phyloP scores from a whole-genome alignment of 2,888 invertebrate species.

The Phyllotreta striolata region DNA sequence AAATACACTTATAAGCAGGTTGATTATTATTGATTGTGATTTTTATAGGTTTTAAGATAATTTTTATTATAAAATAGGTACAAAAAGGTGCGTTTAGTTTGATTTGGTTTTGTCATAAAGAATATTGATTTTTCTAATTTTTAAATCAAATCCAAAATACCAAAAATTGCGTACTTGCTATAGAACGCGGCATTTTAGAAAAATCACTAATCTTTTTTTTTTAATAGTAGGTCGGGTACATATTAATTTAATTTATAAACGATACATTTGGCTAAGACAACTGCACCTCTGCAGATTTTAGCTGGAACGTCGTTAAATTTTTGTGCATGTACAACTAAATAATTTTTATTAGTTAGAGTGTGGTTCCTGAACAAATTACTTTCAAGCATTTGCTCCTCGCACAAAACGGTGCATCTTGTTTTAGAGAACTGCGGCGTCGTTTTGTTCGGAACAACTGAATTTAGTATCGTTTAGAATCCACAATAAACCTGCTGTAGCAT shows the following conservation, averaged over 20 bases:
- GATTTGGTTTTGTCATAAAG: constrained; percentile 32
- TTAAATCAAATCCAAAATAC: not conserved
- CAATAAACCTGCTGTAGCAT: constrained; percentile 6
- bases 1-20: constrained; percentile 45
- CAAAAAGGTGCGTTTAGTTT: constrained; percentile 40
- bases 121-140: constrained; percentile 22
- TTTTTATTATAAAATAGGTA: constrained; percentile 39
- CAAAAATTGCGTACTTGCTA: not conserved
- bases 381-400: too few relatives aligned
- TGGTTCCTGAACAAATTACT: not conserved
- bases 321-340: constrained; percentile 6
- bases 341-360: not conserved
- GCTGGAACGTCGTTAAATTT: not conserved
- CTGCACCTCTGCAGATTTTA: constrained; percentile 4
- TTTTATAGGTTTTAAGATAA: constrained; percentile 42
- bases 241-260: constrained; percentile 9
- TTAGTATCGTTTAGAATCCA: not conserved
- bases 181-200: constrained; percentile 5
- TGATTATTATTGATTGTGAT: constrained; percentile 46
- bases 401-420: too few relatives aligned
- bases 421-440: too few relatives aligned
- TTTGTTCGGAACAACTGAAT: too few relatives aligned
- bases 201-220: constrained; percentile 2
- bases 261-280: not conserved
- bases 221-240: not conserved